phyloP scores from a whole-genome alignment of 2,888 invertebrate genomes.

The Sceliomorpha sp. region DNA sequence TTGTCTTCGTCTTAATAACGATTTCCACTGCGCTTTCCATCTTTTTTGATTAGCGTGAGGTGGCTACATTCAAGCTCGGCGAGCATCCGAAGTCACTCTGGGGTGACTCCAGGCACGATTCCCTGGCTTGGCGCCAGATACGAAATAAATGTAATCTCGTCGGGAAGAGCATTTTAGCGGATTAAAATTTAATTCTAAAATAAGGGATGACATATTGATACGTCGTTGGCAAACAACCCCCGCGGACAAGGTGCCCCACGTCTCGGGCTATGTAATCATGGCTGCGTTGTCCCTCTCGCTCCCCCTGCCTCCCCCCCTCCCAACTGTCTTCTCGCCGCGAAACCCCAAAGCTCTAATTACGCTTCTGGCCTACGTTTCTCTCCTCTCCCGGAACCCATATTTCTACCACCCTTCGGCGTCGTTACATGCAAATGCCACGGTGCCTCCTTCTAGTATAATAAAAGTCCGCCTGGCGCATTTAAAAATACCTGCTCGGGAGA shows the following conservation, averaged over 20 bases:
- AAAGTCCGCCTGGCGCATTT: constrained; percentile 71
- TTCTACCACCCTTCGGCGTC: constrained; percentile 63
- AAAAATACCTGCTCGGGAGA: constrained; percentile 57
- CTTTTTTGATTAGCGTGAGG: constrained; percentile 36
- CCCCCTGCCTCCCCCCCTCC: constrained; percentile 55
- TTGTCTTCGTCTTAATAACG: constrained; percentile 3
- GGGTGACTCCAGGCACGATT: constrained; percentile 45
- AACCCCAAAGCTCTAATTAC: constrained; percentile 79
- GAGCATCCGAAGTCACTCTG: constrained; percentile 29
- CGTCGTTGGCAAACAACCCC: constrained; percentile 67
- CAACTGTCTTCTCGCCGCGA: constrained; percentile 65
- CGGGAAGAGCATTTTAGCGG: constrained; percentile 57
- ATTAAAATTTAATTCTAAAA: constrained; percentile 80
- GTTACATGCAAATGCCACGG: constrained; percentile 77
- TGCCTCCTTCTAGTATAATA: constrained; percentile 75
- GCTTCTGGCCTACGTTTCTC: constrained; percentile 60
- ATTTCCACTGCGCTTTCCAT: constrained; percentile 18
- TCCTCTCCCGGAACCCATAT: constrained; percentile 58
- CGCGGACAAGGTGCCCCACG: constrained; percentile 53
- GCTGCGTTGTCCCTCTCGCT: constrained; percentile 15
- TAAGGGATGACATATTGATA: constrained; percentile 78
- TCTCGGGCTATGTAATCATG: constrained; percentile 27
- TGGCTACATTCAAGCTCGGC: constrained; percentile 29
- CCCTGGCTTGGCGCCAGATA: constrained; percentile 64
- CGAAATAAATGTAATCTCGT: constrained; percentile 72